Percentiles rank a stretch among this genome's conserved stretches.
phyloP scores from a whole-genome alignment of 2,113 vertebrate genomes.

The Xiphophorus couchianus region DNA sequence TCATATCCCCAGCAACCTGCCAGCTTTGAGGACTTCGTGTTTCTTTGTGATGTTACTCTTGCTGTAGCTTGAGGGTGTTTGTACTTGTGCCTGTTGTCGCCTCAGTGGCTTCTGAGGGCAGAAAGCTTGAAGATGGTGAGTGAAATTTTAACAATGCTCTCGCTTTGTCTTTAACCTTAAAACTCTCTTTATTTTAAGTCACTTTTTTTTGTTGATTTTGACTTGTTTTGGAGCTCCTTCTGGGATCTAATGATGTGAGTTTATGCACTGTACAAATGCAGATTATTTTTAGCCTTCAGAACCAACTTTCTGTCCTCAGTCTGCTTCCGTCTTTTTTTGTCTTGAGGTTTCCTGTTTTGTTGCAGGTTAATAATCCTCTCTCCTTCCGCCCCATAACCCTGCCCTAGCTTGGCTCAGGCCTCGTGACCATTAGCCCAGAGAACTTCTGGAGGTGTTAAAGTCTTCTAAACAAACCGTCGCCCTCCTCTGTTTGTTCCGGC shows the following conservation, averaged over 20 bases:
- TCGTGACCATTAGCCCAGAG: constrained; percentile 5
- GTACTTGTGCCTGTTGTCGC: neutral
- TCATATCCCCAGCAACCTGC: constrained; percentile 12
- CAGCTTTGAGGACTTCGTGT: neutral
- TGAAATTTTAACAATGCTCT: neutral
- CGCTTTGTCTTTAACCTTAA: constrained; percentile 4
- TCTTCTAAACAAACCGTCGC: neutral
- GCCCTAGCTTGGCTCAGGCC: neutral
- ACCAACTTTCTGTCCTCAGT: neutral
- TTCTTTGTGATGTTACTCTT: neutral
- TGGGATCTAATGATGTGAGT: neutral
- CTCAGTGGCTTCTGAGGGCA: constrained; percentile 3
- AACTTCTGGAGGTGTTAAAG: neutral
- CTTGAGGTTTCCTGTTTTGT: constrained; percentile 37
- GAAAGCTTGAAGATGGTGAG: neutral
- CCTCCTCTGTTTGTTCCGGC: neutral
- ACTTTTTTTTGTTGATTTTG: neutral
- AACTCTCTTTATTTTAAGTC: neutral
- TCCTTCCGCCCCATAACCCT: neutral
- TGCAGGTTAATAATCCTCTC: constrained; percentile 6
- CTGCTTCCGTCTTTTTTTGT: neutral
- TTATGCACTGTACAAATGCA: neutral
- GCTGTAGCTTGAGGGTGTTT: neutral
- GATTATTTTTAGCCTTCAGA: neutral
- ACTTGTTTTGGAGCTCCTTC: constrained; percentile 7